Evolutionary conservation across 2,888 invertebrate species (phyloP).

Genomic region (Erebia ligea): DNA sequence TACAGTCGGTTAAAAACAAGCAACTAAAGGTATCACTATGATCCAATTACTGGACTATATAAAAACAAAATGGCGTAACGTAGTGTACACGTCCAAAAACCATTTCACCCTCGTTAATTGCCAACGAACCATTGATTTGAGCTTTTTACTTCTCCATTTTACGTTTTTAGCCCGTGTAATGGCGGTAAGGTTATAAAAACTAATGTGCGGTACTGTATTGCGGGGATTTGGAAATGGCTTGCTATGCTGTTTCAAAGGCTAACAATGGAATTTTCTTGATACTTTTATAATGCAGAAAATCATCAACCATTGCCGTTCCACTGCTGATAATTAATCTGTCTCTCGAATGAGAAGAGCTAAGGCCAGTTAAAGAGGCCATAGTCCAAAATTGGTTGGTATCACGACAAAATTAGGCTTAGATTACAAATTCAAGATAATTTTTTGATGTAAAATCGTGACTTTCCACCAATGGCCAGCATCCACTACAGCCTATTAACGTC

Average conservation of each 20-base stretch:
- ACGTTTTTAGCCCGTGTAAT: slow-evolving; percentile 27
- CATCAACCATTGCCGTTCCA: not conserved
- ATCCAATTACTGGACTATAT: slow-evolving; percentile 10
- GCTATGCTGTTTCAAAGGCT: slow-evolving; percentile 20
- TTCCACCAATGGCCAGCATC: no score
- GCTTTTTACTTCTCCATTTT: slow-evolving; percentile 26
- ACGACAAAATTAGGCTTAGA: no score
- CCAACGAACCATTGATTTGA: slow-evolving; percentile 35
- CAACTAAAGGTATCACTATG: not conserved
- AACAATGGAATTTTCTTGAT: not conserved
- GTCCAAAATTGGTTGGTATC: no score
- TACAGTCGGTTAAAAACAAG: not conserved
- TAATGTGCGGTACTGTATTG: slow-evolving; percentile 35
- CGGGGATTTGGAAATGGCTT: slow-evolving; percentile 29
- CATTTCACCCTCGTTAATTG: slow-evolving; percentile 27
- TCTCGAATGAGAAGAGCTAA: no score
- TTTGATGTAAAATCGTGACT: no score
- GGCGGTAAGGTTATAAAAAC: slow-evolving; percentile 39
- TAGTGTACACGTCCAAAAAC: slow-evolving; percentile 11
- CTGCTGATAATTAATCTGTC: no score
- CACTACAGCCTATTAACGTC: no score
- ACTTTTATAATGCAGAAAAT: no score
- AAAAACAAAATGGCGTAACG: not conserved
- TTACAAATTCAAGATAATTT: no score
- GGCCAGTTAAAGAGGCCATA: no score